Evolutionary conservation across 1,140 invertebrate species (phyloP), one percentile per base, ranked within the genome.

Genomic region (Drosophila persimilis): DNA sequence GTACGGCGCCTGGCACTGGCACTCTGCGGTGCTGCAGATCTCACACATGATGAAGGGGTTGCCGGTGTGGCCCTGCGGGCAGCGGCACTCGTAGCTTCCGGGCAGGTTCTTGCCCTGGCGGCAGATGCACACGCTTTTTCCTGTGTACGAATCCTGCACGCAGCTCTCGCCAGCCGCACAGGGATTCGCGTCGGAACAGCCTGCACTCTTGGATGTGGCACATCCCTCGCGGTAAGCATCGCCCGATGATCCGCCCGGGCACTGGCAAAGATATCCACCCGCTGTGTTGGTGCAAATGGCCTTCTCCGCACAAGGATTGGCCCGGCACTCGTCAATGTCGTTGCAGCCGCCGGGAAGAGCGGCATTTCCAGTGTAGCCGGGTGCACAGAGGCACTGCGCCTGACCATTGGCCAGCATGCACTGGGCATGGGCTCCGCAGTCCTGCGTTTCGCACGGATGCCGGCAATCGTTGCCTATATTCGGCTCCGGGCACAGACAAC

Each of bases 81-180:
- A 98, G 78, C 96, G 96, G 83, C 97, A 98, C 92, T 97, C 97
- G 88, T 98, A 98, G 84, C 96, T 97, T n/a, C 97, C 97, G 0
- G 97, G 97, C 44, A 98, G 91, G 92, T 98, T 98, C 92, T 97
- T 97, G 89, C 97, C 97, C 90, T 96, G 94, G 20, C 95, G 94
- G 88, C 97, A 98, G 55, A 98, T 96, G 84, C 97, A 98, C 6
- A 97, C 96, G 84, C 95, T 95, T 85, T 94, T 94, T 11, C 95
- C 95, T 9, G 93, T 91, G 57, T 93, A 94, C 59, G 96, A 94
- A 69, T 97, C 95, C 71, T 93, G 93, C 29, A 98, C 94, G 91
- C 97, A 98, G 78, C 96, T 95, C 91, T 98, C 97, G 35, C 96
- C 96, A 7, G 93, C 80, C 0, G 96, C 95, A 84, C 97, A 98